phyloP scores from a whole-genome alignment of 2,797 vertebrate genomes.

The Astyanax mexicanus region DNA sequence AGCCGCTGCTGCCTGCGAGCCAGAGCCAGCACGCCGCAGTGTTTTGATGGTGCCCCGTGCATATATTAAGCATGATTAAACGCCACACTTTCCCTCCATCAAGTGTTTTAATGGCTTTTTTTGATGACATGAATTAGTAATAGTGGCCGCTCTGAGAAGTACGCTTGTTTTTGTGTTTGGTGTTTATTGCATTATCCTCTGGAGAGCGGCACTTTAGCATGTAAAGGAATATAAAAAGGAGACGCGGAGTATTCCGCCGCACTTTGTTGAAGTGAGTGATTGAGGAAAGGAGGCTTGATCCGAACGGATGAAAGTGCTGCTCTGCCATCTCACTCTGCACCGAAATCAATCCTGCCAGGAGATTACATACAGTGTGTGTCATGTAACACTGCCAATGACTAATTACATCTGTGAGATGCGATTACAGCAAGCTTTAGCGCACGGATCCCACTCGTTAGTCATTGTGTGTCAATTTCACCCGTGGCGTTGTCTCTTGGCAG shows the following conservation, averaged over 20 bases:
- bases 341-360: conserved; percentile 67
- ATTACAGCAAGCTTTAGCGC: conserved; percentile 80
- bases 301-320: conserved; percentile 42
- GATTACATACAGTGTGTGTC: conserved; percentile 49
- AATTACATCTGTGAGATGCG: conserved; percentile 85
- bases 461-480: conserved; percentile 75
- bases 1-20: conserved; percentile 76
- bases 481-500: conserved; percentile 63
- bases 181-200: conserved; percentile 65
- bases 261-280: conserved; percentile 60
- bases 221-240: conserved; percentile 58
- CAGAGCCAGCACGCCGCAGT: conserved; percentile 67
- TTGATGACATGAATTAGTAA: conserved; percentile 84
- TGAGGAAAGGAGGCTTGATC: conserved; percentile 41
- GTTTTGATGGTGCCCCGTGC: conserved; percentile 74
- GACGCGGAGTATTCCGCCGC: conserved; percentile 54
- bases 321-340: conserved; percentile 39
- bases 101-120: conserved; percentile 83
- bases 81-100: conserved; percentile 77
- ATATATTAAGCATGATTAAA: conserved; percentile 85
- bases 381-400: conserved; percentile 73
- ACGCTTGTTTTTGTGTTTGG: conserved; percentile 62
- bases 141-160: conserved; percentile 74
- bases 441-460: conserved; percentile 77
- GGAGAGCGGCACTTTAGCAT: conserved; percentile 63